phyloP scores from a whole-genome alignment of 2,888 invertebrate species.

The Dorcus hopei region DNA sequence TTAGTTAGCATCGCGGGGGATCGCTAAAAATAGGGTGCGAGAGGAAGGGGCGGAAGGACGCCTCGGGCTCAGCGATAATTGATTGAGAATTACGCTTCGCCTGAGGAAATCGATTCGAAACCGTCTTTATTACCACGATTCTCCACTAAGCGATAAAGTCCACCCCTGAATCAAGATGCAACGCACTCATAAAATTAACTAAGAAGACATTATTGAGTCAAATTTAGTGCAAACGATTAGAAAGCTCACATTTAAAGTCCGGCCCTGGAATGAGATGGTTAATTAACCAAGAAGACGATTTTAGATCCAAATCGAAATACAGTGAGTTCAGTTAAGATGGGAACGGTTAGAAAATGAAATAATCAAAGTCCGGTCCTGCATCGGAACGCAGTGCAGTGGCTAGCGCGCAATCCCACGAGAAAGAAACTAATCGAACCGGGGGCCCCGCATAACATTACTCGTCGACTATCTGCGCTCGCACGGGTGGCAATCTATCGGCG shows the following conservation, averaged over 20 bases:
- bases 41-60: not conserved
- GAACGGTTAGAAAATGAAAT: too few relatives aligned
- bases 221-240: too few relatives aligned
- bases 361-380: too few relatives aligned
- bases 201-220: not conserved
- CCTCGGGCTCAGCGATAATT: not conserved
- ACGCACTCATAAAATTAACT: not conserved
- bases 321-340: too few relatives aligned
- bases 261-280: too few relatives aligned
- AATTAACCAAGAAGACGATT: too few relatives aligned
- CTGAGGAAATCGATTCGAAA: too few relatives aligned
- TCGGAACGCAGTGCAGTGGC: not conserved
- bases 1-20: conserved; percentile 28
- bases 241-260: too few relatives aligned
- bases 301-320: too few relatives aligned
- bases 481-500: conserved; percentile 48
- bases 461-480: conserved; percentile 9
- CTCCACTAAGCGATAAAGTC: too few relatives aligned
- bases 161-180: not conserved
- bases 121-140: too few relatives aligned
- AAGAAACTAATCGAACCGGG: not conserved
- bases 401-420: not conserved
- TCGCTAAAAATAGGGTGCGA: conserved; percentile 15
- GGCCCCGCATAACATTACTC: not conserved
- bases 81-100: not conserved